phyloP scores from a whole-genome alignment of 2,113 vertebrate genomes.

The Tragulus kanchil region DNA sequence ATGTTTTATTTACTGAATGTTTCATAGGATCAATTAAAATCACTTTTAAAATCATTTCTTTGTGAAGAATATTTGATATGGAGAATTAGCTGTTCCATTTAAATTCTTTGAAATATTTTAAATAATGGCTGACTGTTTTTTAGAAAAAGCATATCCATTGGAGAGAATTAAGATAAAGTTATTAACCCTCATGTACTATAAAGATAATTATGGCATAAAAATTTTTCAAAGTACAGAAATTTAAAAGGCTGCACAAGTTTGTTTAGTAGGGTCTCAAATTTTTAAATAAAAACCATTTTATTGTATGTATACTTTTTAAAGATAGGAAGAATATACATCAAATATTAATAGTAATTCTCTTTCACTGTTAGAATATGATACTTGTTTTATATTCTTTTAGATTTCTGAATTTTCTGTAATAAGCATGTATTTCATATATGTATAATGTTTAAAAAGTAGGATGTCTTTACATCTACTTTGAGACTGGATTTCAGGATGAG shows the following conservation, averaged over 20 bases:
- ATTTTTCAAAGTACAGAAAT: not conserved
- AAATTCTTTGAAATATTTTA: conserved; percentile 38
- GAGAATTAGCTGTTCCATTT: conserved; percentile 28
- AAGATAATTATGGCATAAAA: not conserved
- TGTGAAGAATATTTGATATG: conserved; percentile 12
- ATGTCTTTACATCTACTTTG: not conserved
- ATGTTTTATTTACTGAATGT: not conserved
- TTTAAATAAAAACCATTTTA: not conserved
- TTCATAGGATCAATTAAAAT: conserved; percentile 33
- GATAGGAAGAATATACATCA: not conserved
- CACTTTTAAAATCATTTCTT: conserved; percentile 18
- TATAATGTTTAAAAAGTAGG: not conserved
- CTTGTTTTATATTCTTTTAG: not conserved
- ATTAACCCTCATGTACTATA: not conserved
- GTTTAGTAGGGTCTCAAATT: not conserved
- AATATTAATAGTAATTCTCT: not conserved
- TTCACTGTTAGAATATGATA: not conserved
- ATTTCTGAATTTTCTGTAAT: not conserved
- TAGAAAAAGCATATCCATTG: not conserved
- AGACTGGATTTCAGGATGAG: conserved; percentile 40
- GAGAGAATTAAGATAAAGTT: not conserved
- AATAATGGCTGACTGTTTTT: not conserved
- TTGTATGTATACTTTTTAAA: conserved; percentile 14
- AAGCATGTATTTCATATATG: not conserved
- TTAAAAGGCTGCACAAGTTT: not conserved